phyloP scores from a whole-genome alignment of 2,797 vertebrate genomes.

The Girardinus metallicus region DNA sequence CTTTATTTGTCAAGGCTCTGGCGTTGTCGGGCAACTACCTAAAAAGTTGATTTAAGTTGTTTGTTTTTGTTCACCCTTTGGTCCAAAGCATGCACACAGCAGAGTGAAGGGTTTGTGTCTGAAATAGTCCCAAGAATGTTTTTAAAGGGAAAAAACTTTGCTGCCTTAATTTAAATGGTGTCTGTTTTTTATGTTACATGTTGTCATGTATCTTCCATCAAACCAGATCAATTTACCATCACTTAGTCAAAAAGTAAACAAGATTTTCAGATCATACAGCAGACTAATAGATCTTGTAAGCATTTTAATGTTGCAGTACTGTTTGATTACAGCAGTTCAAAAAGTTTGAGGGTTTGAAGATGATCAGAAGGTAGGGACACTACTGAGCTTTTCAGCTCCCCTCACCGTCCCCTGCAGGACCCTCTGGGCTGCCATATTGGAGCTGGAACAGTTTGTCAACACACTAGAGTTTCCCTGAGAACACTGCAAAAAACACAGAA shows the following conservation, averaged over 20 bases:
- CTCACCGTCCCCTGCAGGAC: not conserved
- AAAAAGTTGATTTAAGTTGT: constrained; percentile 5
- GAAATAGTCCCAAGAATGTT: not conserved
- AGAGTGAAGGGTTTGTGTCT: not conserved
- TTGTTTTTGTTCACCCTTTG: not conserved
- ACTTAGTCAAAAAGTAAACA: not conserved
- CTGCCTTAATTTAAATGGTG: not conserved
- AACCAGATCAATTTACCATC: not conserved
- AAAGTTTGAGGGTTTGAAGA: not conserved
- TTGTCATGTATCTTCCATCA: not conserved
- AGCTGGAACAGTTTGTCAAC: not conserved
- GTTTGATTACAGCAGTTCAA: not conserved
- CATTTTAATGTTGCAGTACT: not conserved
- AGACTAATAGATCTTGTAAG: not conserved
- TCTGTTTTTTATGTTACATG: not conserved
- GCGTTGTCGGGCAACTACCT: not conserved
- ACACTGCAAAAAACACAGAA: not conserved
- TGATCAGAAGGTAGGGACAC: not conserved
- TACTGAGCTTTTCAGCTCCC: not conserved
- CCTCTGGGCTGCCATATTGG: not conserved
- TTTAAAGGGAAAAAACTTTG: not conserved
- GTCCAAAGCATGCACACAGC: not conserved
- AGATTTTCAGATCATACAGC: not conserved
- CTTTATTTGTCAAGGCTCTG: constrained; percentile 12
- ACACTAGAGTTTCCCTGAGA: not conserved